Base-by-base conservation (phyloP, 2,797 vertebrate species). In the Eptatretus atami region DNA sequence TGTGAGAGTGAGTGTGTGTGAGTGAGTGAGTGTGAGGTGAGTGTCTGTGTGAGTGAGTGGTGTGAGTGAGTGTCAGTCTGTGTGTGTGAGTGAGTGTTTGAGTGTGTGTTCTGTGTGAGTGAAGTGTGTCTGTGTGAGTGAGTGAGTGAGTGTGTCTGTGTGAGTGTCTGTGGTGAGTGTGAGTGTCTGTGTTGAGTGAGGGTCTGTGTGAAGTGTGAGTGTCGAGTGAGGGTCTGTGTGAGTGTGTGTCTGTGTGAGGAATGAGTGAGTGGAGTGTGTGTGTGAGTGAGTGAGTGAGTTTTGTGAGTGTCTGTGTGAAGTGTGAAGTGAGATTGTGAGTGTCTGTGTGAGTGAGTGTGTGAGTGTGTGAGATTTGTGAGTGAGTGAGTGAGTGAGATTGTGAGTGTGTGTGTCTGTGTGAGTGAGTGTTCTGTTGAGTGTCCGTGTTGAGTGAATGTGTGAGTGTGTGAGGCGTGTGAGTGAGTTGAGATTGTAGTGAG, bases 401-500 rank as follows among this genome's bases (percentile, higher is more conserved):
- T 57, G 54, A 57, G n/a, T n/a, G 54, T 57, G 54, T 13, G 54
- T 57, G 54, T 57, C 13, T 14, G 54, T 57, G 54, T 57, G 54
- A 57, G 54, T 57, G 54, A 13, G 12, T 14, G 54, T n/a, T 57
- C 2, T 57, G 54, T n/a, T 57, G 13, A 13, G 54, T 57, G 54
- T 57, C 13, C 2, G 54, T 57, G 54, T 2, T 57, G 12, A 13
- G 54, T 57, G 54, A 13, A 2, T 13, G 54, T 57, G 54, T 13
- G 54, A 13, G 54, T 13, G 54, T 57, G 54, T 57, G 12, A 13
- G 54, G 12, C 9, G 54, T 55, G 54, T 57, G 54, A 55, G 54
- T 57, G 54, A 55, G 54, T 55, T n/a, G n/a, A n/a, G n/a, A n/a
- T n/a, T n/a, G n/a, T 57, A 57, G 54, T 57, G 54, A 55, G 54